Percentiles rank a stretch among this genome's conserved stretches.
Conservation (phyloP, 2,797 vertebrate genomes). For the Poecile montanus region DNA sequence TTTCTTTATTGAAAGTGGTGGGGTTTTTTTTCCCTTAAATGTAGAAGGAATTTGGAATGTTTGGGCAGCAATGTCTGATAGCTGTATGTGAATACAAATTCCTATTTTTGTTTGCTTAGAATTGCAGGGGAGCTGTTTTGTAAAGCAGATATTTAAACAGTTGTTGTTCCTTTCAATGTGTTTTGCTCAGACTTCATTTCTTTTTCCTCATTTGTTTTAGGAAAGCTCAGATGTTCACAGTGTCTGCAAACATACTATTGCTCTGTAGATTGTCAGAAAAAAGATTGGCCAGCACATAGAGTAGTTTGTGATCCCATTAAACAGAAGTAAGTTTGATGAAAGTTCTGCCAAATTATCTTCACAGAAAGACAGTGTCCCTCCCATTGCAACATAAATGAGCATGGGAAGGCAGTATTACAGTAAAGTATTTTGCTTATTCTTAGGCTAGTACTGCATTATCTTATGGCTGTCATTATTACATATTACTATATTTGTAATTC, state of each 20-base stretch:
- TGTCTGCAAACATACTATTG: slow-evolving; percentile 89
- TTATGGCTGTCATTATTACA: neutral
- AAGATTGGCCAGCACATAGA: slow-evolving; percentile 87
- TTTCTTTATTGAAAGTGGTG: neutral
- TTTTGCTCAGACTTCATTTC: neutral
- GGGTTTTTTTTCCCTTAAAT: neutral
- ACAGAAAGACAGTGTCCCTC: neutral
- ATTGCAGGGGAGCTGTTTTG: neutral
- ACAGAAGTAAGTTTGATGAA: slow-evolving; percentile 61
- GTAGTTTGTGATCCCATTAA: slow-evolving; percentile 78
- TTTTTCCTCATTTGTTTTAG: slow-evolving; percentile 64
- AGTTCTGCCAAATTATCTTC: neutral
- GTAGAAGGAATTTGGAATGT: neutral
- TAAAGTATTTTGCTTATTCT: neutral
- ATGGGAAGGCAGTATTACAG: neutral
- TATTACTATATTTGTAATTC: neutral
- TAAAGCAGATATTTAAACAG: neutral
- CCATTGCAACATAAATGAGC: neutral
- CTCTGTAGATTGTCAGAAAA: slow-evolving; percentile 84
- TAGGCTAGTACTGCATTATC: neutral
- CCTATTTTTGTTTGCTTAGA: neutral
- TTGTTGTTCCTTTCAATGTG: neutral
- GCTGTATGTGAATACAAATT: neutral
- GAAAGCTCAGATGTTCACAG: slow-evolving; percentile 81
- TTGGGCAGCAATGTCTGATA: neutral